Evolutionary conservation across 2,888 invertebrate genomes (phyloP), one percentile per base, ranked within the genome.

Genomic region (Hecatera dysodea): DNA sequence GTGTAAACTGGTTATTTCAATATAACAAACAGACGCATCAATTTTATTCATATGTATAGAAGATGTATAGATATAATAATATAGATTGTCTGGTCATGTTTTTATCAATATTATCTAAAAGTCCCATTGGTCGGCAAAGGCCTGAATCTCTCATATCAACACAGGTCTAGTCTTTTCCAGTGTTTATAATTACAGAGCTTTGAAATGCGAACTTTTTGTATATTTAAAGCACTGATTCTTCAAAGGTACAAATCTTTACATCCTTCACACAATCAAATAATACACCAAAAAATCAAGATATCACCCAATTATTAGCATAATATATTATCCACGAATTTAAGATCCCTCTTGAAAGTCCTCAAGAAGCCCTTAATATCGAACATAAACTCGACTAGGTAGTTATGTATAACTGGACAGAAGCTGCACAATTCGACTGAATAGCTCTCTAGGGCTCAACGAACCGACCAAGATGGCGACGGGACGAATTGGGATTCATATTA

Each of bases 391-490:
- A 44, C 24, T 36, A 53, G n/a, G n/a, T n/a, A n/a, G n/a, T n/a
- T n/a, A n/a, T 42, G 53, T 65, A 62, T 33, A 57, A 29, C 59
- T 4, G 27, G 12, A 50, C 22, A 22, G 15, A 59, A 33, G n/a
- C 27, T 33, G 63, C 33, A 52, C 53, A 29, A 33, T 67, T 24
- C n/a, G 48, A 59, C 33, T 12, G 11, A 53, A 67, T 46, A 22
- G 36, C 24, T 44, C 56, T 65, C 60, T 44, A 44, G 29, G 29
- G 60, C 60, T 50, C 24, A 61, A 57, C 56, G 7, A 15, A 24
- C 27, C 36, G 19, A 22, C 50, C 63, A 71, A 67, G 50, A 72
- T 71, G 67, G 55, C 53, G 55, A 7, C 60, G 4, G n/a, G 12
- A 50, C 39, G 46, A 27, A 46, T 36, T 46, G 33, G 27, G 36